Percentiles rank a stretch among this genome's conserved stretches.
phyloP scores from a whole-genome alignment of 2,113 vertebrate species.

The Bambusicola thoracicus region DNA sequence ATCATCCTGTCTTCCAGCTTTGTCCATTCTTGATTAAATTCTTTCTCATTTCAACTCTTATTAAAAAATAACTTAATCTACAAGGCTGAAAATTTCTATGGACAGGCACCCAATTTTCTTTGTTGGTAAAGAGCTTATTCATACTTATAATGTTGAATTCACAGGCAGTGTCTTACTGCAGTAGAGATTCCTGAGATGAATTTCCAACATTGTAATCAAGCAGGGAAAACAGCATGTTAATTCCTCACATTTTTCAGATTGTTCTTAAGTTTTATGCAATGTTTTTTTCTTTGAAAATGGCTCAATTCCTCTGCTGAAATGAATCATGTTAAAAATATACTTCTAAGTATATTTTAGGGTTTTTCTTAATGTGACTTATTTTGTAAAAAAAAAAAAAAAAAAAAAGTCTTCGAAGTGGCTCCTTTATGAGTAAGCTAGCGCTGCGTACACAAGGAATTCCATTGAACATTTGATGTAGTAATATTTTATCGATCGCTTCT shows the following conservation, averaged over 20 bases:
- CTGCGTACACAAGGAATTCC: slow-evolving; percentile 35
- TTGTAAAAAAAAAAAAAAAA: neutral
- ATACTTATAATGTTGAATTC: neutral
- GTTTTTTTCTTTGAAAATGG: slow-evolving; percentile 8
- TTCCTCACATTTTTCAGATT: neutral
- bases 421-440: neutral
- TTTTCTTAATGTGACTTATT: neutral
- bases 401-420: neutral
- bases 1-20: neutral
- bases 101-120: neutral
- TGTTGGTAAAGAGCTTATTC: neutral
- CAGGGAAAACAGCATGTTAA: neutral
- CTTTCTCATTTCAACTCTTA: slow-evolving; percentile 6
- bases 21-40: neutral
- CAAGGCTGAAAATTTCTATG: neutral
- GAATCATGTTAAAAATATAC: neutral
- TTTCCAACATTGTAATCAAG: neutral
- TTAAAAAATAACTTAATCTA: neutral
- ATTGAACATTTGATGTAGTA: slow-evolving; percentile 55
- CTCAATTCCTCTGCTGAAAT: neutral
- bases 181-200: neutral
- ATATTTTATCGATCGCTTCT: slow-evolving; percentile 67
- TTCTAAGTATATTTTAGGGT: neutral
- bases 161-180: neutral
- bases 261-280: neutral